phyloP scores from a whole-genome alignment of 2,888 invertebrate species.

The Dicyrtoma fusca region DNA sequence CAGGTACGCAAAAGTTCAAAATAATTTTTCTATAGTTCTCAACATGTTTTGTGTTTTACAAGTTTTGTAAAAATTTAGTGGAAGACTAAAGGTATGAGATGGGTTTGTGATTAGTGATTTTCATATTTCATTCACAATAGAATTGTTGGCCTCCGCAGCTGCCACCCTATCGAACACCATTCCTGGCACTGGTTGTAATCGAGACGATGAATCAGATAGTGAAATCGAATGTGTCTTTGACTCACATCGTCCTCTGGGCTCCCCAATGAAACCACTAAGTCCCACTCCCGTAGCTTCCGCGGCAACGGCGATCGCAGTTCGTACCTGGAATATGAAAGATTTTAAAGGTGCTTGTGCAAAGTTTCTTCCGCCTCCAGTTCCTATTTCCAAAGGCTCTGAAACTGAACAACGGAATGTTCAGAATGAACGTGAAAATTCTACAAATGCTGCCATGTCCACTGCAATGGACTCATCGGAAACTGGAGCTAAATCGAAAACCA shows the following conservation, averaged over 20 bases:
- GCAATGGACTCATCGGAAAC: background rate
- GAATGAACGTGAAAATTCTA: background rate
- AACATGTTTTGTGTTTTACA: too few relatives aligned
- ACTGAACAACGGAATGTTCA: background rate
- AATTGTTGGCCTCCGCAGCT: background rate
- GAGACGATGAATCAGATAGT: conserved; percentile 10
- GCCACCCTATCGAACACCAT: background rate
- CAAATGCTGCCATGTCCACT: background rate
- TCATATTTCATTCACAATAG: too few relatives aligned
- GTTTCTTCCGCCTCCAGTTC: background rate
- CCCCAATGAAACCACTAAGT: conserved; percentile 28
- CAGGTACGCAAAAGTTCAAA: too few relatives aligned
- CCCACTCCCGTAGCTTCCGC: background rate
- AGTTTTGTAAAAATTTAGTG: too few relatives aligned
- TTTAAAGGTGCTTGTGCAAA: too few relatives aligned
- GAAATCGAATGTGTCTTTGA: conserved; percentile 25
- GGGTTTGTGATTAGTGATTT: background rate
- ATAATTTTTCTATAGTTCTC: too few relatives aligned
- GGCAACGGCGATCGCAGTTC: too few relatives aligned
- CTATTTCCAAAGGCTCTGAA: too few relatives aligned
- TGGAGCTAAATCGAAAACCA: background rate
- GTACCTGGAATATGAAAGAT: too few relatives aligned
- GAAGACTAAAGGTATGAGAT: too few relatives aligned
- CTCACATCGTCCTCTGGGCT: conserved; percentile 20
- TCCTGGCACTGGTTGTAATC: background rate